Conservation (phyloP, 2,797 vertebrate species). For the Anabas testudineus region DNA sequence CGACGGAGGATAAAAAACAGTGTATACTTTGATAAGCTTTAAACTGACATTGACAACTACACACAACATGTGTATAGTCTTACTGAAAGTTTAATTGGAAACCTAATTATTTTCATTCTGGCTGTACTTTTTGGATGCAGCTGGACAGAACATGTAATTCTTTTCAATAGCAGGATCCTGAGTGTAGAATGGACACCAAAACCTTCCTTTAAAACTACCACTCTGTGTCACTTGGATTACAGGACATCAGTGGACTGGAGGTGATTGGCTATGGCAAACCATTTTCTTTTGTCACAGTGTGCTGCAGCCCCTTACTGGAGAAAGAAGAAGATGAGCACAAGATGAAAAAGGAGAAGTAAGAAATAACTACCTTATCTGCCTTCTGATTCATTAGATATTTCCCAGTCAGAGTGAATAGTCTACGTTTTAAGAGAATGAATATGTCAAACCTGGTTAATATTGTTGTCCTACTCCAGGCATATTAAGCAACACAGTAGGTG, state of each 20-base stretch:
- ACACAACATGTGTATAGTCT: not conserved
- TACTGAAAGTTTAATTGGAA: not conserved
- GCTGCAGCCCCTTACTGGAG: constrained; percentile 53
- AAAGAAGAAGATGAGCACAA: constrained; percentile 45
- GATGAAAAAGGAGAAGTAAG: constrained; percentile 78
- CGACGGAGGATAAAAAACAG: constrained; percentile 7
- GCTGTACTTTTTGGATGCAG: constrained; percentile 10
- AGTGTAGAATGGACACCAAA: not conserved
- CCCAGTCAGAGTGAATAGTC: not conserved
- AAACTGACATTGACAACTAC: not conserved
- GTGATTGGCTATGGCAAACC: constrained; percentile 87
- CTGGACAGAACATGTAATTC: not conserved
- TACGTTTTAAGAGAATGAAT: constrained; percentile 1
- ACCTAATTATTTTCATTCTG: not conserved
- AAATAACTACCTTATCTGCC: constrained; percentile 9
- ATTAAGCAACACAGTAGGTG: too few relatives aligned
- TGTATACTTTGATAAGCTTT: not conserved
- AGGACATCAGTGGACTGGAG: constrained; percentile 91
- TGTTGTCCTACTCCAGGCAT: too few relatives aligned
- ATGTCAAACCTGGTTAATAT: not conserved
- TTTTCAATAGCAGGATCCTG: constrained; percentile 3
- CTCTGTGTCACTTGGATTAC: constrained; percentile 32
- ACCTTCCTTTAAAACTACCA: not conserved
- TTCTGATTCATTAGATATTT: not conserved
- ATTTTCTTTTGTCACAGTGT: constrained; percentile 69